Base-by-base conservation (phyloP, 2,888 invertebrate species). In the Morpho deidamia region DNA sequence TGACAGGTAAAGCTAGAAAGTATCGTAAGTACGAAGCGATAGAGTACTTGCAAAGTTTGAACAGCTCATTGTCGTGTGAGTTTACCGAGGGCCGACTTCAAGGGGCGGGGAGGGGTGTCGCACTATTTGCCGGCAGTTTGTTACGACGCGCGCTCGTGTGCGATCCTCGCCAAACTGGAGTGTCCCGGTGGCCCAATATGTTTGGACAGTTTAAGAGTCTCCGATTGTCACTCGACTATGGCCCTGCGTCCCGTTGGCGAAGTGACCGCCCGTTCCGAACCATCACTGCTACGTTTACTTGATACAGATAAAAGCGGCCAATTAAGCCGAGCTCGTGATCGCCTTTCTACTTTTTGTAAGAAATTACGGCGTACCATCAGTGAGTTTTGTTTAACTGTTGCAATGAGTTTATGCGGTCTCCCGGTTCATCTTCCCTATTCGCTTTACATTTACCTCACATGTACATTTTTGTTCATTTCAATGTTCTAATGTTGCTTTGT, bases 401-500 rank as follows among this genome's bases (percentile, higher is more conserved):
- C 8, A 51, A 39, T 11, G 14, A 14, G 14, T 40, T 37, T 9
- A 23, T 33, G 39, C 33, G 44, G 38, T 58, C 35, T 49, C 11
- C 52, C 54, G 39, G 51, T 54, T 53, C 35, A 58, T 48, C 10
- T 37, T 23, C 44, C 14, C 12, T 11, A 11, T 7, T 44, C 39
- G 10, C 12, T 32, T 47, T 46, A 35, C 35, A 44, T 51, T 39
- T 37, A 56, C 56, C 59, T 58, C 55, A 53, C 47, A 46, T 54
- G 58, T 70, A 23, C 23, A 23, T 5, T n/a, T n/a, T 65, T 72
- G 70, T 67, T 64, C 69, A 71, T 62, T 69, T 80, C 67, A 81
- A 82, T 87, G 80, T 87, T 86, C 83, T 88, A 88, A 89, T 87
- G 78, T 73, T 83, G 84, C 84, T 88, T 88, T 89, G 86, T 88